A percentile compares a stretch with the other conserved stretches of the same genome.
phyloP scores from a whole-genome alignment of 2,797 vertebrate genomes.

The Mycteria americana region DNA sequence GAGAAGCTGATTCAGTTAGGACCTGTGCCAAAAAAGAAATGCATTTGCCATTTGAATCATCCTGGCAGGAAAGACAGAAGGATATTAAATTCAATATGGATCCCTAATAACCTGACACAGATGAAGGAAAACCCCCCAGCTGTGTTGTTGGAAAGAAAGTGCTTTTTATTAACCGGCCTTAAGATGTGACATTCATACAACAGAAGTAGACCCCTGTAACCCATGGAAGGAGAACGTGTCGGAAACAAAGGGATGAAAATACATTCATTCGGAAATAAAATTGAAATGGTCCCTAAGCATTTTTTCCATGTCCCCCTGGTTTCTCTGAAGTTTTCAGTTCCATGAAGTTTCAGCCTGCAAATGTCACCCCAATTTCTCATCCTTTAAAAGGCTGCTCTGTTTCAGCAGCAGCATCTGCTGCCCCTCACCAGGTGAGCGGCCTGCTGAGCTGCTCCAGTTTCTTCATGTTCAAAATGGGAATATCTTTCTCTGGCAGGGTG shows the following conservation, averaged over 20 bases:
- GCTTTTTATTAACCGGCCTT: neutral
- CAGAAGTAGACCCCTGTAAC: neutral
- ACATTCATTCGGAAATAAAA: neutral
- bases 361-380: neutral
- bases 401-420: neutral
- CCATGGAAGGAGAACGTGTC: neutral
- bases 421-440: neutral
- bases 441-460: constrained; percentile 3
- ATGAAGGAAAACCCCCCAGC: neutral
- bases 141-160: neutral
- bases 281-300: neutral
- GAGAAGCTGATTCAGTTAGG: constrained; percentile 9
- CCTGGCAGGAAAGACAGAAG: neutral
- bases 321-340: neutral
- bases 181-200: neutral
- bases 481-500: neutral
- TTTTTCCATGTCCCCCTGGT: neutral
- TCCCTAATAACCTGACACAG: neutral
- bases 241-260: neutral
- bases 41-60: constrained; percentile 3
- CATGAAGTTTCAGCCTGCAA: neutral
- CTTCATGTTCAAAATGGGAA: neutral
- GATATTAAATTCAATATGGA: neutral
- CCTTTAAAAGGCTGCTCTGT: neutral
- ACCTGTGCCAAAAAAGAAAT: constrained; percentile 27